Conservation (phyloP, 2,888 invertebrate genomes). For the Listrodromus nycthemerus region DNA sequence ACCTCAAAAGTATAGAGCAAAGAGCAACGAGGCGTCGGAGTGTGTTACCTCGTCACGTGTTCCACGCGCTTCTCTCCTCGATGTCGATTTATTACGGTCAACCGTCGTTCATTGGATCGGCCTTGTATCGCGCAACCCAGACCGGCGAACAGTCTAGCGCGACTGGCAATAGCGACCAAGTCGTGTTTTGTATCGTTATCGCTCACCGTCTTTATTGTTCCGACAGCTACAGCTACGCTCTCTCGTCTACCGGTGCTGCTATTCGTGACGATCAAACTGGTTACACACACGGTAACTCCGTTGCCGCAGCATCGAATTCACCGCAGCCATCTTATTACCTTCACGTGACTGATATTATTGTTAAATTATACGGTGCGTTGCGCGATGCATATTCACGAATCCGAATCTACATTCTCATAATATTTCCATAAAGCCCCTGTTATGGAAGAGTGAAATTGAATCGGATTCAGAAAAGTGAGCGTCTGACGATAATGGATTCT, state of each 20-base stretch:
- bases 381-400: background rate
- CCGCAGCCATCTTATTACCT: background rate
- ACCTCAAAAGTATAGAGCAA: background rate
- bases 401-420: background rate
- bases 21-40: constrained; percentile 20
- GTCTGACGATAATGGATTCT: background rate
- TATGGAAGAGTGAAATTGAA: background rate
- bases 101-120: constrained; percentile 67
- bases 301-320: background rate
- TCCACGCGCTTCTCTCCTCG: constrained; percentile 37
- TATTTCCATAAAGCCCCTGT: background rate
- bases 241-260: constrained; percentile 7
- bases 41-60: constrained; percentile 11
- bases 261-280: constrained; percentile 24
- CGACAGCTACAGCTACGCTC: constrained; percentile 34
- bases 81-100: constrained; percentile 65
- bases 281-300: background rate
- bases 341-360: background rate
- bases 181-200: constrained; percentile 59
- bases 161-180: constrained; percentile 46
- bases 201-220: constrained; percentile 60
- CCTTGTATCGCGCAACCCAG: constrained; percentile 63
- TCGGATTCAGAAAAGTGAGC: background rate
- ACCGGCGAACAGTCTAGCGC: constrained; percentile 51
- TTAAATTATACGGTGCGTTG: background rate